phyloP scores from a whole-genome alignment of 2,888 invertebrate species.

The Drosophila siamana region DNA sequence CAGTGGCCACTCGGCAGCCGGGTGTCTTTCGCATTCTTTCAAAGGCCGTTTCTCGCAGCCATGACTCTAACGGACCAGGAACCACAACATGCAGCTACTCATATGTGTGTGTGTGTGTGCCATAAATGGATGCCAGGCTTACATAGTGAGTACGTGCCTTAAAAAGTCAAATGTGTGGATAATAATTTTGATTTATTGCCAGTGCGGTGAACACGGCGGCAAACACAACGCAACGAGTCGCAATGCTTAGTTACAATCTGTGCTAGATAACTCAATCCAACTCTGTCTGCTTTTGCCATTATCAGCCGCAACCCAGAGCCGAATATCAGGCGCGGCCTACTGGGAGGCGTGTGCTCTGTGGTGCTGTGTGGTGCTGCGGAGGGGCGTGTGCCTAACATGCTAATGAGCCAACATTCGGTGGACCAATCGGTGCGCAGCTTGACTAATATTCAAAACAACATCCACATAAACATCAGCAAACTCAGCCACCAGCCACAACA shows the following conservation, averaged over 20 bases:
- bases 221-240: constrained; percentile 14
- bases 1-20: constrained; percentile 16
- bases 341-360: constrained; percentile 55
- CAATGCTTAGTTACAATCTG: constrained; percentile 56
- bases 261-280: constrained; percentile 69
- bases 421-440: constrained; percentile 72
- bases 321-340: constrained; percentile 39
- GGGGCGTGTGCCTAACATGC: constrained; percentile 81
- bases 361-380: constrained; percentile 45
- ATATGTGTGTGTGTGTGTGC: constrained; percentile 24
- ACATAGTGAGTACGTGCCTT: constrained; percentile 58
- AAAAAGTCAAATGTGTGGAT: constrained; percentile 79
- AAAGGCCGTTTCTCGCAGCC: constrained; percentile 67
- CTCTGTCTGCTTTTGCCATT: constrained; percentile 34
- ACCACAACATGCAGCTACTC: constrained; percentile 31
- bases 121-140: constrained; percentile 64
- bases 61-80: constrained; percentile 71
- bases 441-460: constrained; percentile 51
- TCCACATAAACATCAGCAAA: constrained; percentile 12
- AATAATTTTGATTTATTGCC: constrained; percentile 81
- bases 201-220: constrained; percentile 34
- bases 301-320: constrained; percentile 48
- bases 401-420: constrained; percentile 73
- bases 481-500: constrained; percentile 22
- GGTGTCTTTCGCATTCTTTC: constrained; percentile 68